Percentiles rank a stretch among this genome's conserved stretches.
Conservation (phyloP, 2,113 vertebrate species). For the Noctilio leporinus region DNA sequence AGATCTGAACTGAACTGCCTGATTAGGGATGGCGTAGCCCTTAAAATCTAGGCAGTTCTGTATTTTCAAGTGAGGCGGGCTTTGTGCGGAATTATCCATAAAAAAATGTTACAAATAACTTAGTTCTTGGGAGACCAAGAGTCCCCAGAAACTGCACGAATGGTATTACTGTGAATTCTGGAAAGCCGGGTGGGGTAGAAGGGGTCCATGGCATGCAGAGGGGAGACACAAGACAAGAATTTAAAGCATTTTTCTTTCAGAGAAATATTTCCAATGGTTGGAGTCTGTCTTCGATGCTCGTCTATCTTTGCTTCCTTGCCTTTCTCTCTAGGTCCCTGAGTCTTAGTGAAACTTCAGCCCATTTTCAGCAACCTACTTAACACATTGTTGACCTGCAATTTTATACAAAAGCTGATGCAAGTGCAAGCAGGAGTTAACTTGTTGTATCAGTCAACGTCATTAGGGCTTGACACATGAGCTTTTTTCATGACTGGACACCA, state of each 20-base stretch:
- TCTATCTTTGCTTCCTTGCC: background rate
- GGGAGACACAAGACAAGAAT: background rate
- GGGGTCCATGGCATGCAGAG: background rate
- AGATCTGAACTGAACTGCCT: background rate
- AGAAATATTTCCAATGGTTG: background rate
- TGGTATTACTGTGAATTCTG: background rate
- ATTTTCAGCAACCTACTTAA: background rate
- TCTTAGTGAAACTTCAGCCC: background rate
- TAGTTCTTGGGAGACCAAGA: background rate
- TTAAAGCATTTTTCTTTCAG: background rate
- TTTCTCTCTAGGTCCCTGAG: background rate
- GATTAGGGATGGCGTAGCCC: background rate
- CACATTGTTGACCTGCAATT: no score
- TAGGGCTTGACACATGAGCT: no score
- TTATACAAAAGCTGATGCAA: no score
- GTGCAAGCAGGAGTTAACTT: no score
- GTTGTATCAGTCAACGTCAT: no score
- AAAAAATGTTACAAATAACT: background rate
- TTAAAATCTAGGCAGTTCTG: background rate
- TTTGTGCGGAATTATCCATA: background rate
- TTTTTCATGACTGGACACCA: no score
- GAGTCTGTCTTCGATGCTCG: background rate
- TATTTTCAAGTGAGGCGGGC: background rate
- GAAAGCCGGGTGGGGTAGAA: background rate
- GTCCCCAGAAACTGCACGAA: background rate